Base-by-base conservation (phyloP, 2,888 invertebrate species). In the Coronaproctus castanopsis region DNA sequence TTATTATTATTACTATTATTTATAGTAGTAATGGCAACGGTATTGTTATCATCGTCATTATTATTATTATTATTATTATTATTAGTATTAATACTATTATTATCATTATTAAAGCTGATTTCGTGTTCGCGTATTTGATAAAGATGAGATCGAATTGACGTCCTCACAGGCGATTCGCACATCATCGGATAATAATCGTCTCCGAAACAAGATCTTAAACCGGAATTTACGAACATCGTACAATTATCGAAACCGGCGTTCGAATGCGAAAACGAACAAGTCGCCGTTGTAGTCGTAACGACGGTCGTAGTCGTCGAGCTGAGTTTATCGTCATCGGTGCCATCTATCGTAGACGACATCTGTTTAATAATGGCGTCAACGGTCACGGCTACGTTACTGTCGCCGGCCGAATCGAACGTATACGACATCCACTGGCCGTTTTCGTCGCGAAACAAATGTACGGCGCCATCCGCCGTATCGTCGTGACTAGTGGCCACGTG, bases 361-460 rank as follows among this genome's bases (percentile, higher is more conserved):
- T 55, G 36, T 10, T 55, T n/a, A 1, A 56, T 24, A 10, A 52
- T 24, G 2, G 59, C 19, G 18, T 24, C 59, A 2, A 59, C 21
- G 48, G 23, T 52, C 3, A 56, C 52, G 18, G 59, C 59, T 1
- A 59, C 22, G 1, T 56, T 56, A 20, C 52, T 59, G n/a, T n/a
- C n/a, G 20, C 59, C 55, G 3, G 48, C 55, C 23, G 55, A 55
- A 20, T 59, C 59, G 69, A 91, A 90, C 0, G 87, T 86, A 67
- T 86, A 86, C 0, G 87, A 85, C 73, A 87, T 79, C 86, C 88
- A 89, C 67, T 87, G 85, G 52, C 87, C 88, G 66, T 81, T 80
- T 69, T 89, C 88, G 67, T 90, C 89, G 70, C 84, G 80, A 68
- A 66, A 65, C 21, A 64, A 62, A 71, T 90, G 89, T 51, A 87